Evolutionary conservation across 2,113 vertebrate species (phyloP).

Genomic region (Ursus arctos): DNA sequence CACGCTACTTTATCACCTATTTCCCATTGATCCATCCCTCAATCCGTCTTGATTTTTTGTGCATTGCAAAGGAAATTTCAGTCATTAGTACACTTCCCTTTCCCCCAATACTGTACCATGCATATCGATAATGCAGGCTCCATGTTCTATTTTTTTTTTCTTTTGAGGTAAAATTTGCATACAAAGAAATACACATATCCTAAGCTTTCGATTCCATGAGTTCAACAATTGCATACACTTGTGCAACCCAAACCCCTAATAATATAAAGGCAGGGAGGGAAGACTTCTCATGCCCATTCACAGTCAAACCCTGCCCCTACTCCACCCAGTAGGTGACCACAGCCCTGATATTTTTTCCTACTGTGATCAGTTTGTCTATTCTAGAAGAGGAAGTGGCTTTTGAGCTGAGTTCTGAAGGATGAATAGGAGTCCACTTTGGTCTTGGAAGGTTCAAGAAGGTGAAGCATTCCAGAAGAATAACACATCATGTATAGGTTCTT

Average conservation of each 20-base stretch:
- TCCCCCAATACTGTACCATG: neutral
- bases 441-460: neutral
- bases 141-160: neutral
- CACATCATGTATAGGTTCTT: neutral
- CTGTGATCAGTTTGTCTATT: neutral
- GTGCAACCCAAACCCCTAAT: neutral
- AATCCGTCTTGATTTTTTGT: conserved; percentile 1
- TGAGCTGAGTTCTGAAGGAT: neutral
- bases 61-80: neutral
- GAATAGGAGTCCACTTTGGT: neutral
- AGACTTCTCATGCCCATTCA: neutral
- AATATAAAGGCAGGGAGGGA: neutral
- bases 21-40: neutral
- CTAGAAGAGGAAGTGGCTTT: neutral
- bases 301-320: neutral
- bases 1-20: neutral
- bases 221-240: neutral
- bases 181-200: neutral
- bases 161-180: neutral
- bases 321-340: neutral
- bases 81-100: neutral
- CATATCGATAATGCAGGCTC: neutral
- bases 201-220: neutral
- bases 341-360: neutral
- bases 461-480: neutral